A percentile compares a stretch with the other conserved stretches of the same genome.
Evolutionary conservation across 2,888 invertebrate species (phyloP).

Genomic region (Craniophora ligustri): DNA sequence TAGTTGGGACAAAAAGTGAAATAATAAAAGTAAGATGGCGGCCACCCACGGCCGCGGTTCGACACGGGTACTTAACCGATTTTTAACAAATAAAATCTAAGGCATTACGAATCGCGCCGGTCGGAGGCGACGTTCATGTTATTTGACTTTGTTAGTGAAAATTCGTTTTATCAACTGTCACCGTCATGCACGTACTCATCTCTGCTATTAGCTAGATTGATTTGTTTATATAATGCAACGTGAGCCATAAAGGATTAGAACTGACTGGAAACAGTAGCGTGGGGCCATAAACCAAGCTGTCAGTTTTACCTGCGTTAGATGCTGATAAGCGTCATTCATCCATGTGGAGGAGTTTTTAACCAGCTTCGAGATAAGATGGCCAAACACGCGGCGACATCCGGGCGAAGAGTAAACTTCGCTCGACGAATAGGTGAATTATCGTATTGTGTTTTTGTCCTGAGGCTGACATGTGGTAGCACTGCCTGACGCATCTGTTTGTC

Average conservation of each 20-base stretch:
- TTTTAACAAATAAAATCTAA: conserved; percentile 89
- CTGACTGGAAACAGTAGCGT: conserved; percentile 70
- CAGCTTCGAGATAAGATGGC: conserved; percentile 72
- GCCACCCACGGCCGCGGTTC: conserved; percentile 86
- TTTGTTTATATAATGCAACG: conserved; percentile 42
- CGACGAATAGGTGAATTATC: conserved; percentile 54
- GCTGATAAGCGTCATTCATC: conserved; percentile 80
- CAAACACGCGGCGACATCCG: conserved; percentile 81
- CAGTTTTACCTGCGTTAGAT: conserved; percentile 66
- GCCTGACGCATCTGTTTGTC: conserved; percentile 59
- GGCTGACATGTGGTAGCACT: conserved; percentile 64
- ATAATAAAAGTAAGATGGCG: conserved; percentile 84
- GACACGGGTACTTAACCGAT: conserved; percentile 89
- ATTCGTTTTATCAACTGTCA: conserved; percentile 69
- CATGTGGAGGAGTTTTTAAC: conserved; percentile 56
- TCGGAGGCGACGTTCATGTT: conserved; percentile 72
- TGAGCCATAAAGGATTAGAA: conserved; percentile 53
- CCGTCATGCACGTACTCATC: conserved; percentile 57
- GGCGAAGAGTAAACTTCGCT: conserved; percentile 70
- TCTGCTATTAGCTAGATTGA: conserved; percentile 43
- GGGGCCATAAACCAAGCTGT: conserved; percentile 72
- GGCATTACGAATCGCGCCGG: conserved; percentile 86
- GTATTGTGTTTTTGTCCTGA: conserved; percentile 56
- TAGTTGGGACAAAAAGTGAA: conserved; percentile 84
- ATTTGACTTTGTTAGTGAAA: conserved; percentile 76